These are phyloP conservation scores for Lophura nycthemera DNA, from an alignment of 2,113 vertebrate genomes.

Conservation along the genomic window DNA sequence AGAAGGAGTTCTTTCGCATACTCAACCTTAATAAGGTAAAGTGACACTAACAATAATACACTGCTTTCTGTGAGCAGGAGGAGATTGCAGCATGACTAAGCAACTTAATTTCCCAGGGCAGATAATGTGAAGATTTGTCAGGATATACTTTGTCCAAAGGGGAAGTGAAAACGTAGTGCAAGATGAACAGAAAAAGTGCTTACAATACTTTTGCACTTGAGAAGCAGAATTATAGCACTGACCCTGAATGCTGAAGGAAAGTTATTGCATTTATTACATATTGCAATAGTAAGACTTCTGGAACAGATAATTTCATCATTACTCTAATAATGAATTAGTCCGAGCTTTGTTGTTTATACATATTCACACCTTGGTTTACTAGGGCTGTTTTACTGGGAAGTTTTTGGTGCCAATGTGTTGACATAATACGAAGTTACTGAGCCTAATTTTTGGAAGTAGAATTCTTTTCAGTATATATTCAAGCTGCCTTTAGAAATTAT, in stretches of 20 bases:
- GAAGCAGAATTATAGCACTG: background rate
- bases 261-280: background rate
- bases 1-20: constrained; percentile 85
- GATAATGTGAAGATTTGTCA: background rate
- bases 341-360: background rate
- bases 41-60: background rate
- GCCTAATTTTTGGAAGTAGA: background rate
- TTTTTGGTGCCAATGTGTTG: background rate
- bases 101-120: constrained; percentile 6
- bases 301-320: background rate
- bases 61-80: background rate
- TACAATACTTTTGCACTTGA: background rate
- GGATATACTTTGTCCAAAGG: background rate
- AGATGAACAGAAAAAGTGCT: background rate
- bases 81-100: background rate
- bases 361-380: background rate
- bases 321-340: background rate
- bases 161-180: background rate
- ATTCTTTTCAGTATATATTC: background rate
- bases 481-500: background rate
- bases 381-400: background rate
- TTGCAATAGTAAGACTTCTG: background rate
- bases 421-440: background rate
- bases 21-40: constrained; percentile 92
- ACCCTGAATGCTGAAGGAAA: background rate